phyloP scores from a whole-genome alignment of 1,140 invertebrate species.

The Drosophila aff. region DNA sequence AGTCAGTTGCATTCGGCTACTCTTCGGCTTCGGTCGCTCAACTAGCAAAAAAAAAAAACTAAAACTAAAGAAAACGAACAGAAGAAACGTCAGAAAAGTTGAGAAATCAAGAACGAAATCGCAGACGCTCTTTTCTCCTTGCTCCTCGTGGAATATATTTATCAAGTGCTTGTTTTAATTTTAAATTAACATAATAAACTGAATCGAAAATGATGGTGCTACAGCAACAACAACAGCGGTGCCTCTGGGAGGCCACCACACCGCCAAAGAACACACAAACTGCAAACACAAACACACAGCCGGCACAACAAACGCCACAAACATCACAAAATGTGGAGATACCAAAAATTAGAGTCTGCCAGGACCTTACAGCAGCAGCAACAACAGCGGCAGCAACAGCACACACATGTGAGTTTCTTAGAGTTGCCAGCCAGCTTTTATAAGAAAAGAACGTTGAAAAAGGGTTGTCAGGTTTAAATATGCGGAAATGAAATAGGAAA shows the following conservation, averaged over 20 bases:
- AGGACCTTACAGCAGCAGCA: conserved; percentile 6
- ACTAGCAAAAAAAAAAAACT: conserved; percentile 1
- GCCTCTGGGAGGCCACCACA: conserved; percentile 54
- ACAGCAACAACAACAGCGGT: conserved; percentile 67
- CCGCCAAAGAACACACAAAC: conserved; percentile 13
- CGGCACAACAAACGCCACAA: conserved; percentile 30
- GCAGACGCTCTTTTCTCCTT: conserved; percentile 6
- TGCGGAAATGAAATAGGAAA: no score
- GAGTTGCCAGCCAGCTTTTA: conserved; percentile 2
- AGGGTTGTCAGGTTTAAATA: conserved; percentile 1
- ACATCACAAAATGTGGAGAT: conserved; percentile 10
- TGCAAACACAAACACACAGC: conserved; percentile 32
- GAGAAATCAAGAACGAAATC: conserved; percentile 9
- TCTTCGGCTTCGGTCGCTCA: conserved; percentile 35
- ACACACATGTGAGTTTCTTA: conserved; percentile 48
- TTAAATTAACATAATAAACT: conserved; percentile 20
- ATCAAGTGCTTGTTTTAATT: conserved; percentile 26
- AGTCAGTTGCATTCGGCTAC: conserved; percentile 72
- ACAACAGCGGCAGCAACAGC: conserved; percentile 23
- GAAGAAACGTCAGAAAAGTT: conserved; percentile 6
- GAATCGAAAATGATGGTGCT: conserved; percentile 70
- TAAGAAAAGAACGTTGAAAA: neutral
- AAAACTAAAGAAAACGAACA: conserved; percentile 1
- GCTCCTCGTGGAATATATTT: conserved; percentile 9
- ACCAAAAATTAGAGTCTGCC: conserved; percentile 26